Evolutionary conservation across 2,797 vertebrate species (phyloP), one percentile per base, ranked within the genome.

Genomic region (Trachops cirrhosus): DNA sequence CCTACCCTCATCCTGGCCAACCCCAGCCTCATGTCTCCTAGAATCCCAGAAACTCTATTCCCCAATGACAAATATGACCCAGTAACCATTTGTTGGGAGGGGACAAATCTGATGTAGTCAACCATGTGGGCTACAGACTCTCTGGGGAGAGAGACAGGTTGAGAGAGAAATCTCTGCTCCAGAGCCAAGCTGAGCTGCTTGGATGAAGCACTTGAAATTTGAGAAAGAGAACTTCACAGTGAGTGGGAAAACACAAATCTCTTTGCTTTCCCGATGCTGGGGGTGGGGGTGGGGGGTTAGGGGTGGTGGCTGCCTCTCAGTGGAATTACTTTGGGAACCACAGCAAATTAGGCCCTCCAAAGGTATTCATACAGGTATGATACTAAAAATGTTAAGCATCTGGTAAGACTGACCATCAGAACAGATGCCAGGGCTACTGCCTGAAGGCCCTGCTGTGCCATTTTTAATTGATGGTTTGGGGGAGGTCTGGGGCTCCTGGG

Each of bases 191-290:
- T 91, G 57, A 91, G 90, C 79, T 78, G 78, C 79, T 85, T 89
- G 79, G 41, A 54, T 82, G 71, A 86, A 52, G 79, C 90, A 41
- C 57, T 57, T 77, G 74, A 41, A 83, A 83, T 46, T 15, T 84
- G 91, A 86, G 32, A 50, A 59, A 80, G 32, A 92, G 24, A 92
- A 57, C 4, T 29, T 44, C 46, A 89, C n/a, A 84, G 62, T 71
- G 57, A 92, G 50, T 52, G 73, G 95, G 91, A 83, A 94, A 94
- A 96, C 80, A 95, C 41, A 37, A 46, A 93, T 82, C 75, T 44
- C 97, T 97, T 97, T 98, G 97, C 96, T 96, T 97, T 96, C 95
- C 70, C 82, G 95, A 94, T 91, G 95, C 10, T 46, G 59, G 46
- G 39, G 73, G 4, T 8, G 7, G 21, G 54, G 54, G 21, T 50